Evolutionary conservation across 2,888 invertebrate genomes (phyloP).

Genomic region (Conus canariensis): DNA sequence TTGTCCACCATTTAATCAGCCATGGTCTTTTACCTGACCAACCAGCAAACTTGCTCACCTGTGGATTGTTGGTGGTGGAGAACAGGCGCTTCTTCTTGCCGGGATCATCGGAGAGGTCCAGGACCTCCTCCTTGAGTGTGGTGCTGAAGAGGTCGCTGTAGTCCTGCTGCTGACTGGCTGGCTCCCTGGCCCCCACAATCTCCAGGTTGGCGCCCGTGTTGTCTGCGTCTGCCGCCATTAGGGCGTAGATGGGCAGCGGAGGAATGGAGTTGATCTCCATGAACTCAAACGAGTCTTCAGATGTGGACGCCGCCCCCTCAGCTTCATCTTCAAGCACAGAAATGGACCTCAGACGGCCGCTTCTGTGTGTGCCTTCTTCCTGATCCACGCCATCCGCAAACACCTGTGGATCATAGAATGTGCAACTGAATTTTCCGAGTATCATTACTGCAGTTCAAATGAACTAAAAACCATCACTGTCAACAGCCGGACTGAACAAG

Average conservation of each 20-base stretch:
- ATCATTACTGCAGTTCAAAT: no score
- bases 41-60: constrained; percentile 31
- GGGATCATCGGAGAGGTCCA: constrained; percentile 81
- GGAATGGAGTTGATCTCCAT: constrained; percentile 99
- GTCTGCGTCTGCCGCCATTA: constrained; percentile 91
- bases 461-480: no score
- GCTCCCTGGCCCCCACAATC: constrained; percentile 54
- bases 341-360: constrained; percentile 53
- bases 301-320: not conserved
- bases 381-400: constrained; percentile 59
- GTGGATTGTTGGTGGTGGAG: constrained; percentile 13
- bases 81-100: constrained; percentile 80
- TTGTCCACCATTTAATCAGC: no score
- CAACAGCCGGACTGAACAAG: no score
- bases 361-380: constrained; percentile 56
- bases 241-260: constrained; percentile 96
- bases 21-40: no score
- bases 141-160: constrained; percentile 91
- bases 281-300: constrained; percentile 69
- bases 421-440: no score
- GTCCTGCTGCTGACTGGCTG: constrained; percentile 80
- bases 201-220: constrained; percentile 60
- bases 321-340: constrained; percentile 58
- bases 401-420: not conserved
- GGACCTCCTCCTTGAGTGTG: constrained; percentile 60